Conservation (phyloP, 2,888 invertebrate species). For the Drosophila kuntzei region DNA sequence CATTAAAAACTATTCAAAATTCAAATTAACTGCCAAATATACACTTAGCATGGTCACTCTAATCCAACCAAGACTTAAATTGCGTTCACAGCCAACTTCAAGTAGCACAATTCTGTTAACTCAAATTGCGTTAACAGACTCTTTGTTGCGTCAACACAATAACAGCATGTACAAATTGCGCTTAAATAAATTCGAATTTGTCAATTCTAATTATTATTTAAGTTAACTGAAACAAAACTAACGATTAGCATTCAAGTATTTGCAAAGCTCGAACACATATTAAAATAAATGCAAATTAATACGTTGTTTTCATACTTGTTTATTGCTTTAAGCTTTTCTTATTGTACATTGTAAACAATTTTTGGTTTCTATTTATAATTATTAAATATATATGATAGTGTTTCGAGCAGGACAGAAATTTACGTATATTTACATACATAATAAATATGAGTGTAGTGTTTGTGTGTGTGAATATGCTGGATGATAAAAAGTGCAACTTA, state of each 20-base stretch:
- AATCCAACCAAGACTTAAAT: neutral
- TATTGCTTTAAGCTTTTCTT: conserved; percentile 40
- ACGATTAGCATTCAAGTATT: neutral
- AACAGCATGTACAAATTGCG: neutral
- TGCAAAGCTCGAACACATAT: neutral
- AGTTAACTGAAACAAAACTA: neutral
- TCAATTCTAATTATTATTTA: neutral
- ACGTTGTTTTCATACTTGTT: conserved; percentile 13
- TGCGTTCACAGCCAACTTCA: neutral
- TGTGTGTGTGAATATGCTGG: conserved; percentile 11
- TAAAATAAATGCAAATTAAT: neutral
- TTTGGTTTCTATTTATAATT: conserved; percentile 38
- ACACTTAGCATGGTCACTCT: conserved; percentile 18
- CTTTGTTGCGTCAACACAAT: neutral
- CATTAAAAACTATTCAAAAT: neutral
- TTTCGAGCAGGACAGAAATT: conserved; percentile 14
- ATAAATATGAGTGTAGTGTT: conserved; percentile 21
- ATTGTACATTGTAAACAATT: conserved; percentile 29
- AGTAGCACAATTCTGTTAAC: conserved; percentile 17
- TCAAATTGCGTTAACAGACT: conserved; percentile 1
- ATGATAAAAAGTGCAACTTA: conserved; percentile 30
- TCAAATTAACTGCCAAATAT: neutral
- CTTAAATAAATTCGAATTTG: neutral
- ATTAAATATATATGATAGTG: conserved; percentile 19
- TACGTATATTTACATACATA: conserved; percentile 27